Conservation (phyloP, 2,888 invertebrate species). For the Eledona agricola region DNA sequence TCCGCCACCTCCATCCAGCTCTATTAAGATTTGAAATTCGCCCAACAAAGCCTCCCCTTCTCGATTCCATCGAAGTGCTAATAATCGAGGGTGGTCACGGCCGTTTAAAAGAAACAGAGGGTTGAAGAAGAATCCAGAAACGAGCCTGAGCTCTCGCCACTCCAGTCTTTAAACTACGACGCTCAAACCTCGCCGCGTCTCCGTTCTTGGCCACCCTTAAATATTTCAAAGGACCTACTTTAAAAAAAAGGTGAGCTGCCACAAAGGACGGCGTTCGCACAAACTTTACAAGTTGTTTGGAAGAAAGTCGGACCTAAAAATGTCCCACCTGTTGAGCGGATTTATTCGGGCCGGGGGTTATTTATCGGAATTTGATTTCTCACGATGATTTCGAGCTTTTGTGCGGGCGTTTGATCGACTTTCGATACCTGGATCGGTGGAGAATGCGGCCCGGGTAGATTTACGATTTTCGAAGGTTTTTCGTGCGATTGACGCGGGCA, state of each 20-base stretch:
- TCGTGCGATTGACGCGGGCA: constrained; percentile 20
- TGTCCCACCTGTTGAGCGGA: constrained; percentile 50
- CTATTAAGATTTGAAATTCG: too few relatives aligned
- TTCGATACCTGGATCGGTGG: too few relatives aligned
- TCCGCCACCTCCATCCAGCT: not conserved
- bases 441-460: too few relatives aligned
- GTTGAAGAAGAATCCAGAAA: not conserved
- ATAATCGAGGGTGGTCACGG: constrained; percentile 10
- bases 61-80: too few relatives aligned
- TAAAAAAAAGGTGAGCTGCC: constrained; percentile 28
- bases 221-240: constrained; percentile 23
- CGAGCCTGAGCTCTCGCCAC: not conserved
- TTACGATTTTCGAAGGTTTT: constrained; percentile 1
- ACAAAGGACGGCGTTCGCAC: constrained; percentile 30
- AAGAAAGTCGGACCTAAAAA: constrained; percentile 45
- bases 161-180: not conserved
- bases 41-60: too few relatives aligned
- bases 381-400: constrained; percentile 41
- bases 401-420: not conserved
- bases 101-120: constrained; percentile 4
- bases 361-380: constrained; percentile 52
- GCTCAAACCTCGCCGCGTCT: not conserved
- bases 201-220: constrained; percentile 16
- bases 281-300: constrained; percentile 43
- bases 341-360: constrained; percentile 49